phyloP scores from a whole-genome alignment of 2,797 vertebrate genomes.

The Chelidonichthys spinosus region DNA sequence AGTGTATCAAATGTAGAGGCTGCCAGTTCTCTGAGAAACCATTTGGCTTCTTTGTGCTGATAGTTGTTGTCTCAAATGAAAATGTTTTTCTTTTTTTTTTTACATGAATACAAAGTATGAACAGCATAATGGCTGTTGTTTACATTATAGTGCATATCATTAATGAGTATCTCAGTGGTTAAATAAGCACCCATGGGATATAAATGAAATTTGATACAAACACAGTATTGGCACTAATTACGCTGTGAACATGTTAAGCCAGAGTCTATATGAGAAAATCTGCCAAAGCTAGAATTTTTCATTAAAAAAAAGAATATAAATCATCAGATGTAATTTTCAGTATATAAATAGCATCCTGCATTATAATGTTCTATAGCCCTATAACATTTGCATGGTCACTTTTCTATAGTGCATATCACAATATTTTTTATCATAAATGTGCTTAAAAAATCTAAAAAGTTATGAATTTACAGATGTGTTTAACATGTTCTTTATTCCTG shows the following conservation, averaged over 20 bases:
- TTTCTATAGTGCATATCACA: constrained; percentile 81
- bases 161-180: constrained; percentile 34
- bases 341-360: constrained; percentile 70
- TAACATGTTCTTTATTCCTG: constrained; percentile 39
- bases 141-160: constrained; percentile 46
- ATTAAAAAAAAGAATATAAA: constrained; percentile 24
- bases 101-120: not conserved
- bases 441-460: constrained; percentile 32
- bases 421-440: constrained; percentile 86
- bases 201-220: constrained; percentile 44
- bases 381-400: constrained; percentile 91
- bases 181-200: constrained; percentile 52
- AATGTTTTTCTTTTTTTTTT: not conserved
- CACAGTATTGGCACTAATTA: constrained; percentile 8
- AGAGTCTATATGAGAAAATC: constrained; percentile 36
- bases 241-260: constrained; percentile 25
- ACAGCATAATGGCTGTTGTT: constrained; percentile 28
- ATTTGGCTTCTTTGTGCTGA: not conserved
- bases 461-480: constrained; percentile 24
- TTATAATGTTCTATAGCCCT: constrained; percentile 68
- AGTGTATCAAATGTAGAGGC: not conserved
- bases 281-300: constrained; percentile 76
- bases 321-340: constrained; percentile 51
- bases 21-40: not conserved
- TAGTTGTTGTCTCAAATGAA: not conserved